Evolutionary conservation across 2,888 invertebrate genomes (phyloP).

Genomic region (Pollenia amentaria): DNA sequence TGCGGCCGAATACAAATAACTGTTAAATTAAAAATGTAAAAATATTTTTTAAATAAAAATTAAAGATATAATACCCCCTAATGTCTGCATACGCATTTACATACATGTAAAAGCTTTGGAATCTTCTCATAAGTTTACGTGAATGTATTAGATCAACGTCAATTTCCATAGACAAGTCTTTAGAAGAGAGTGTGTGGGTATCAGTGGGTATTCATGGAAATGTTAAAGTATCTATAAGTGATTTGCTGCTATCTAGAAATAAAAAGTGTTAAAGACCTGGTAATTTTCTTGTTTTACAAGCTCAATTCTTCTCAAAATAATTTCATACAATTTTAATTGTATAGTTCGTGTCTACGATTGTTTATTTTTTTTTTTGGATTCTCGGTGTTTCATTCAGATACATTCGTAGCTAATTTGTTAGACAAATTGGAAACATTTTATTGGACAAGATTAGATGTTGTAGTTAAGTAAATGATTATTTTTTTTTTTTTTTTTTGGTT

Average conservation of each 20-base stretch:
- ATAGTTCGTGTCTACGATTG: slow-evolving; percentile 25
- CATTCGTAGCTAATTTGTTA: slow-evolving; percentile 66
- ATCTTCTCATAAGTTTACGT: neutral
- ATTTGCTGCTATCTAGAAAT: slow-evolving; percentile 51
- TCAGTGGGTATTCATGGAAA: neutral
- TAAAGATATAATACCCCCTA: neutral
- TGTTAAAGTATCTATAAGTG: slow-evolving; percentile 11
- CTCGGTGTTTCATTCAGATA: slow-evolving; percentile 37
- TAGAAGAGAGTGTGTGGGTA: slow-evolving; percentile 9
- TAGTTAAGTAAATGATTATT: slow-evolving; percentile 18
- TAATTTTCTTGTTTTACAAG: slow-evolving; percentile 68
- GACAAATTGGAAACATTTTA: slow-evolving; percentile 71
- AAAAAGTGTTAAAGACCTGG: slow-evolving; percentile 69
- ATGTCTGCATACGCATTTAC: too few relatives aligned
- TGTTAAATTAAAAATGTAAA: too few relatives aligned
- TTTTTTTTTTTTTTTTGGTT: neutral
- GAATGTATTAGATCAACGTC: slow-evolving; percentile 55
- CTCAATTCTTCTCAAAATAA: slow-evolving; percentile 55
- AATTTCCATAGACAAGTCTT: slow-evolving; percentile 53
- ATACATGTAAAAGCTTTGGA: slow-evolving; percentile 16
- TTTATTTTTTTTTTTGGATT: slow-evolving; percentile 16
- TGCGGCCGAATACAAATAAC: too few relatives aligned
- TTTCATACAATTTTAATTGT: slow-evolving; percentile 20
- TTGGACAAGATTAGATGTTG: slow-evolving; percentile 64
- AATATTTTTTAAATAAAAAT: neutral